Evolutionary conservation across 2,888 invertebrate genomes (phyloP).

Genomic region (Bruchidius siliquastri): DNA sequence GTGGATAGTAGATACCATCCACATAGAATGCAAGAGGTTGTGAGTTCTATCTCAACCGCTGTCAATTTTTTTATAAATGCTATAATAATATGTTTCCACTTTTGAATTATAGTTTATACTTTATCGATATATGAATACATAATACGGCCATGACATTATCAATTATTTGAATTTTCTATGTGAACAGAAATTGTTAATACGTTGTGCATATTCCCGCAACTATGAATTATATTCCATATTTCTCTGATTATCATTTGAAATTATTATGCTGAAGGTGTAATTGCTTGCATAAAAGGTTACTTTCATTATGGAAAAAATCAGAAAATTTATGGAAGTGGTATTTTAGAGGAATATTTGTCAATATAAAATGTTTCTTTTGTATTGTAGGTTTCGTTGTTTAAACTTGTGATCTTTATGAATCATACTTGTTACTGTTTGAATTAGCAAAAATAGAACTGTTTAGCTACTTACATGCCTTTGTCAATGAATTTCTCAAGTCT

Average conservation of each 20-base stretch:
- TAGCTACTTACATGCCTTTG: no score
- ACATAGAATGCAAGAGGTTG: no score
- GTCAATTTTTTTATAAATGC: no score
- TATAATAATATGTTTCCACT: not conserved
- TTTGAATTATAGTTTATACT: not conserved
- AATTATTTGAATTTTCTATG: not conserved
- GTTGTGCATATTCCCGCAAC: not conserved
- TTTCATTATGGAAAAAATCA: not conserved
- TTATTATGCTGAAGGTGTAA: not conserved
- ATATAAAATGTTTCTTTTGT: no score
- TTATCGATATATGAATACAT: not conserved
- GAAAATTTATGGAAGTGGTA: not conserved
- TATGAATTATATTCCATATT: not conserved
- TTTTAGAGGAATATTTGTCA: not conserved
- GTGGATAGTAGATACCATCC: no score
- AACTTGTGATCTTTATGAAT: no score
- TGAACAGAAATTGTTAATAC: not conserved
- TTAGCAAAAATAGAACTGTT: no score
- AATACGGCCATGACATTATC: not conserved
- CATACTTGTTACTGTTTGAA: no score
- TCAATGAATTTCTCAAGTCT: no score
- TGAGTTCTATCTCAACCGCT: no score
- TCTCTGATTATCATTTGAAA: not conserved
- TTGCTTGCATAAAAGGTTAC: not conserved
- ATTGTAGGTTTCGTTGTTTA: no score